phyloP scores from a whole-genome alignment of 1,140 invertebrate species.

The Oedothorax gibbosus region DNA sequence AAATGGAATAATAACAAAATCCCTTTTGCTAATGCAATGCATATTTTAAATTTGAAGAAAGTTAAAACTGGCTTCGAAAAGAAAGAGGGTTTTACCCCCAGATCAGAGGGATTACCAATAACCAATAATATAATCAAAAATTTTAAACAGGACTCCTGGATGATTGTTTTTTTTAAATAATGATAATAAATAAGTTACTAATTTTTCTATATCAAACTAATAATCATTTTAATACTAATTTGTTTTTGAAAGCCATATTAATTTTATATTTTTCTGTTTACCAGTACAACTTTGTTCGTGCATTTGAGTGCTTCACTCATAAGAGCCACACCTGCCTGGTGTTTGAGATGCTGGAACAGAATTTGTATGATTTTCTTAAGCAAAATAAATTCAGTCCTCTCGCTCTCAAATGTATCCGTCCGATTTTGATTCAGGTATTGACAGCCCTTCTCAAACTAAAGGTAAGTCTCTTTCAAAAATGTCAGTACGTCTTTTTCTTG shows the following conservation, averaged over 20 bases:
- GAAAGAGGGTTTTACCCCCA: background rate
- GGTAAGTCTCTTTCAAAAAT: slow-evolving; percentile 70
- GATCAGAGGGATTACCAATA: too few relatives aligned
- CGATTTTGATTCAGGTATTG: slow-evolving; percentile 98
- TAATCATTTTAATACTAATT: background rate
- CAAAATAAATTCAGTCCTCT: slow-evolving; percentile 99
- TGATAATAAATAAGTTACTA: background rate
- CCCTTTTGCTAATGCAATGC: too few relatives aligned
- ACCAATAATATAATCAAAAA: too few relatives aligned
- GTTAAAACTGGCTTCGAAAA: too few relatives aligned
- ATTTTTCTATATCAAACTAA: background rate
- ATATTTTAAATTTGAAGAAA: too few relatives aligned
- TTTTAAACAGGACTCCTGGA: too few relatives aligned
- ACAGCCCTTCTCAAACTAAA: slow-evolving; percentile 98
- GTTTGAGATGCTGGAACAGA: slow-evolving; percentile 99
- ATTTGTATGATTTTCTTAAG: slow-evolving; percentile 99
- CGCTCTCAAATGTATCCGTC: slow-evolving; percentile 97
- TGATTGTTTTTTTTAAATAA: slow-evolving; percentile 4
- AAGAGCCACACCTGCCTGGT: slow-evolving; percentile 99
- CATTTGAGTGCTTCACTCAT: slow-evolving; percentile 99
- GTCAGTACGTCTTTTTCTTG: too few relatives aligned
- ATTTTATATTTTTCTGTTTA: slow-evolving; percentile 70
- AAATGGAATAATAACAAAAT: too few relatives aligned
- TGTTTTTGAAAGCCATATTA: background rate
- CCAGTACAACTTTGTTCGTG: slow-evolving; percentile 93